Base-by-base conservation (phyloP, 2,888 invertebrate species). In the Acanthococcus lagerstroemiae region DNA sequence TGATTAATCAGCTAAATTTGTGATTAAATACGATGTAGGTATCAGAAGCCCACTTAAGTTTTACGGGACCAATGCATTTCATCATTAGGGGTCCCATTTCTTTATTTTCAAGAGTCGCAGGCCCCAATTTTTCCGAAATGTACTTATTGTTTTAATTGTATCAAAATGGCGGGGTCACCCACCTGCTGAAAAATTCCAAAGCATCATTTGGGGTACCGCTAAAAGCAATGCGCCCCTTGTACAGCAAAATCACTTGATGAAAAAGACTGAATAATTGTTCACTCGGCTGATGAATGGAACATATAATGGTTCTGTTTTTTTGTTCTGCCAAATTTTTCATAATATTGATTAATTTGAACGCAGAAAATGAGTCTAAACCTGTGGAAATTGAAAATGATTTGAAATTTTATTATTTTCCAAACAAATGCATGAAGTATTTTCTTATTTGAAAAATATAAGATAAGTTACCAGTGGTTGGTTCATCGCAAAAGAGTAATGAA, bases 401-500 rank as follows among this genome's bases (percentile, higher is more conserved):
- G 4, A 4, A 46, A 58, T 22, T 9, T 44, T 12, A 21, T 37
- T 4, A 22, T 30, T n/a, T 17, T n/a, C 1, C n/a, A n/a, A n/a
- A 7, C 50, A n/a, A 7, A 9, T 21, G 9, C 21, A 12, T n/a
- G 7, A 50, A n/a, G 17, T 37, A 30, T 26, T 4, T 4, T 15
- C 15, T 30, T 26, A 21, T n/a, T n/a, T n/a, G n/a, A n/a, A n/a
- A n/a, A n/a, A 24, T 45, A 24, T 58, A 37, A 30, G 6, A 19
- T 44, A 1, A 45, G 44, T 45, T 58, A 0, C 95, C 94, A 0
- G 95, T 95, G 0, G 96, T 96, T 6, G 95, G 95, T 74, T 97
- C 96, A 73, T 97, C 96, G 74, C 94, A 90, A 78, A 96, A 95
- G 46, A 97, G 78, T 37, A 97, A 81, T 1, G 88, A 84, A 0